These are phyloP conservation scores for Acanthis flammea DNA, from an alignment of 2,797 vertebrate species.

Conservation along the genomic window DNA sequence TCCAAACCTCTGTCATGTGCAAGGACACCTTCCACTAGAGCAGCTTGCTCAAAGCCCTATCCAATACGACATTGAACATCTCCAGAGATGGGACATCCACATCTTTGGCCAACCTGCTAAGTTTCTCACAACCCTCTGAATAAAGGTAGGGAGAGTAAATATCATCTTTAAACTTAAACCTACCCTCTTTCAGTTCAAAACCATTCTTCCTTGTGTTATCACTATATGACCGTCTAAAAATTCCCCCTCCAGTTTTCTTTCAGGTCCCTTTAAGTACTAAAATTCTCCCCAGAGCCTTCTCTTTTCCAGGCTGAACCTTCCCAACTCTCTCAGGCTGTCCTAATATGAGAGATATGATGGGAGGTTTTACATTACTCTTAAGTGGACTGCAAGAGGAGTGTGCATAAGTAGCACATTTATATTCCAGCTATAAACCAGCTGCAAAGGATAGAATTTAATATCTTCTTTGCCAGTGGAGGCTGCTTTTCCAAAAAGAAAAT, in stretches of 20 bases:
- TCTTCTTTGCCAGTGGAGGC: neutral
- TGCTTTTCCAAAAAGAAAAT: neutral
- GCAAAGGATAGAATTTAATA: slow-evolving; percentile 18
- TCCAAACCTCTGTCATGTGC: neutral
- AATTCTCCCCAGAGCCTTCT: neutral
- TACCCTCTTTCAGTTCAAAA: neutral
- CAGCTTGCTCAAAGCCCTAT: neutral
- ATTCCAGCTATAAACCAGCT: neutral
- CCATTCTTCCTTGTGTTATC: neutral
- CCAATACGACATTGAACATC: neutral
- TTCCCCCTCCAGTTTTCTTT: neutral
- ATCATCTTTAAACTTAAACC: neutral
- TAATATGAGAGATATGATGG: neutral
- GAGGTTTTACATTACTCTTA: neutral
- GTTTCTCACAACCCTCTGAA: neutral
- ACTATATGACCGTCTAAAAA: neutral
- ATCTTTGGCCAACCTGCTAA: neutral
- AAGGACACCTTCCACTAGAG: neutral
- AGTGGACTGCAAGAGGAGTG: neutral
- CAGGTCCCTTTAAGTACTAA: neutral
- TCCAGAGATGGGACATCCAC: neutral
- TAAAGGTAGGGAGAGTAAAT: neutral
- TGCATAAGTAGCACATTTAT: neutral
- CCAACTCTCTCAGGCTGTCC: neutral
- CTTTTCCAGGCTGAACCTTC: neutral